Evolutionary conservation across 1,140 invertebrate species (phyloP).

Genomic region (Vanessa atalanta): DNA sequence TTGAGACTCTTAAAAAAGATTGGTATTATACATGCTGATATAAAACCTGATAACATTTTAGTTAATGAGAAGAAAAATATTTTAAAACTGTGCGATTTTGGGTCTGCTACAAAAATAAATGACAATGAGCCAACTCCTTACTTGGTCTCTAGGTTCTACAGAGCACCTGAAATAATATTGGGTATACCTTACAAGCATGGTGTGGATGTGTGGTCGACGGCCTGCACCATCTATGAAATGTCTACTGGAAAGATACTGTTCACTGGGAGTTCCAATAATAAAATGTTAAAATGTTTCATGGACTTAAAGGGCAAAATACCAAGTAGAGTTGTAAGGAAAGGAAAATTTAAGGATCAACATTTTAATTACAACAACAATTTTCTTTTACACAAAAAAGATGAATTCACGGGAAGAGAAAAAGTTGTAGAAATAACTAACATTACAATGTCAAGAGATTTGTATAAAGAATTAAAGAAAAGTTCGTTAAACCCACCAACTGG

Average conservation of each 20-base stretch:
- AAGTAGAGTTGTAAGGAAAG: slow-evolving; percentile 96
- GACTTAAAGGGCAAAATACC: slow-evolving; percentile 98
- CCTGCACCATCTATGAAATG: slow-evolving; percentile 98
- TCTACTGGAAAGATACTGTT: slow-evolving; percentile 99
- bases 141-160: slow-evolving; percentile 98
- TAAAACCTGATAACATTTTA: slow-evolving; percentile 99
- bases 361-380: slow-evolving; percentile 99
- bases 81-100: slow-evolving; percentile 99
- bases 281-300: slow-evolving; percentile 99
- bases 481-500: slow-evolving; percentile 92
- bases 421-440: slow-evolving; percentile 94
- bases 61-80: slow-evolving; percentile 98
- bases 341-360: slow-evolving; percentile 96
- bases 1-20: slow-evolving; percentile 96
- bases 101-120: slow-evolving; percentile 96
- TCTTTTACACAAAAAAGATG: slow-evolving; percentile 97
- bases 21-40: slow-evolving; percentile 98
- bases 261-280: slow-evolving; percentile 98
- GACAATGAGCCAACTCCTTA: slow-evolving; percentile 99
- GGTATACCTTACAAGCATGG: slow-evolving; percentile 97
- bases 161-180: slow-evolving; percentile 99
- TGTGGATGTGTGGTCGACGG: slow-evolving; percentile 99
- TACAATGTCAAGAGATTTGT: slow-evolving; percentile 90
- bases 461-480: slow-evolving; percentile 89
- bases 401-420: slow-evolving; percentile 98